Evolutionary conservation across 2,888 invertebrate genomes (phyloP), one percentile per base, ranked within the genome.

Genomic region (Hyposoter dolosus): DNA sequence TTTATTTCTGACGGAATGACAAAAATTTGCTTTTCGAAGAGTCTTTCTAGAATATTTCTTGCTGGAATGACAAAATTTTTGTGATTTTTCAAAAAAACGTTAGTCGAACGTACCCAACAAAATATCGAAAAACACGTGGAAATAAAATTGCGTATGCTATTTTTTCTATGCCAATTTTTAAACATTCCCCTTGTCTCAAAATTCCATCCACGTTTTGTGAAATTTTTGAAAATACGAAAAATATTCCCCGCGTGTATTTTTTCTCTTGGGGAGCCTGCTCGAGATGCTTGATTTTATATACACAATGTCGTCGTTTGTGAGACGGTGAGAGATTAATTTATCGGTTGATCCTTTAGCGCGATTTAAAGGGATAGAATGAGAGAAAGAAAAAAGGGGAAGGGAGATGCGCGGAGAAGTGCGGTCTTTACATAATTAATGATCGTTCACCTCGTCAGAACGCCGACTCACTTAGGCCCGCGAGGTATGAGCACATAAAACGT

Each of bases 351-450:
- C 75, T 60, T 74, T 56, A 66, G 63, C 80, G 76, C 80, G 76
- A 76, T 76, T 71, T 80, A 76, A 32, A 45, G 35, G 50, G 47
- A 71, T 23, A 69, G 28, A 23, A 35, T 40, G 53, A 65, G 53
- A 65, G 19, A 50, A 53, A 66, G 50, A 40, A 23, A 43, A 19
- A 23, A 35, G n/a, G 28, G 1, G 15, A 28, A 15, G 15, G 60
- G 28, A 1, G 60, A 60, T 6, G 50, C 23, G 40, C 45, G 35
- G 56, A 75, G 75, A 86, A 84, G 76, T 74, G 40, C 40, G 83
- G 83, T 87, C 85, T 82, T 88, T 88, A 85, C 84, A 86, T 88
- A 88, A 88, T 87, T 88, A 86, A 88, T 87, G 87, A 84, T 81
- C 74, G 82, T 82, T 87, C 82, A 82, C 60, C 69, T 77, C 83